Evolutionary conservation across 2,888 invertebrate species (phyloP), one percentile per base, ranked within the genome.

Genomic region (Achlya flavicornis): DNA sequence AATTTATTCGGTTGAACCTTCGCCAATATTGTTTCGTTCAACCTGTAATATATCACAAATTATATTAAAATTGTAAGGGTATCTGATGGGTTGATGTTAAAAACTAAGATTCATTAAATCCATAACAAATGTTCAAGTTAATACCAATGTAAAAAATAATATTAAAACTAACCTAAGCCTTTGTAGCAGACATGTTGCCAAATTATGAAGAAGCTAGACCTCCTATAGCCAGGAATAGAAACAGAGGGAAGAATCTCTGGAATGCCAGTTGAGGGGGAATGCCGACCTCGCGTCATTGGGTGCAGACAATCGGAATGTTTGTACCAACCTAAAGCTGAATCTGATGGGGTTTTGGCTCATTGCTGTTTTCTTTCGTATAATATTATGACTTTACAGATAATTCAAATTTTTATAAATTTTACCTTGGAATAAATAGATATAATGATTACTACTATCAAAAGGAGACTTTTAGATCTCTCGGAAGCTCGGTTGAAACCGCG

Each of bases 1-100:
- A 86, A 88, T 88, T 86, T 88, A 87, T 86, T 81, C 74, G 75
- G 65, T 70, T 77, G 76, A 78, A 74, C 77, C 75, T 71, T 76
- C 72, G 68, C 67, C 71, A 75, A 75, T 80, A 81, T 83, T 80
- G 75, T 71, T 78, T 77, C 72, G 74, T 68, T 69, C 64, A 67
- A 67, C 65, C 71, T 77, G 74, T 75, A 78, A 82, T 79, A 77
- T 77, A 70, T 71, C 72, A 75, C 64, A 67, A 35, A 46, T 46
- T 46, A 12, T 12, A 60, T 60, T 26, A 33, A 33, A 35, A 35
- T 26, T 43, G 5, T 19, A 26, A 35, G 38, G 38, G 12, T 32
- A 58, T 11, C 32, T 57, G 32, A 14, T 26, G 32, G 4, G 14
- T 14, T 32, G 57, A 33, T 12, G 12, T 33, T 57, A 12, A n/a